Conservation (phyloP, 2,113 vertebrate genomes). For the Saccopteryx bilineata region DNA sequence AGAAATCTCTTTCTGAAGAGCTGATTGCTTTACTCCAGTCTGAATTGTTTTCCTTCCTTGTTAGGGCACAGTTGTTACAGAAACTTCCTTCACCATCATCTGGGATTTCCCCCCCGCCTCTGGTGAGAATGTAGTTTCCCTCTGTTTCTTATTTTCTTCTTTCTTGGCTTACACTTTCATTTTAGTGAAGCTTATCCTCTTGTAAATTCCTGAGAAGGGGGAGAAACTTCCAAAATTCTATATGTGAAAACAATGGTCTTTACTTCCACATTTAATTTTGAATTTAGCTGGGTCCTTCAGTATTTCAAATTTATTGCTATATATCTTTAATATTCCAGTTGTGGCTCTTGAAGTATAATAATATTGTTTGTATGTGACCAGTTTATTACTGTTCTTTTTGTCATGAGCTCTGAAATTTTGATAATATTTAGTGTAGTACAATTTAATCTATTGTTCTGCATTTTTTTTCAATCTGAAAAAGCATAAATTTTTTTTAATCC, state of each 20-base stretch:
- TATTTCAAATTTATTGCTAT: slow-evolving; percentile 3
- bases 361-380: background rate
- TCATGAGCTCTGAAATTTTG: background rate
- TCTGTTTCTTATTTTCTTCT: background rate
- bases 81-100: background rate
- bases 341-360: background rate
- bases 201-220: background rate
- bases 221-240: background rate
- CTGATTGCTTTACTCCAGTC: background rate
- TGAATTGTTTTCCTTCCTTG: background rate
- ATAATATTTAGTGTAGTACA: background rate
- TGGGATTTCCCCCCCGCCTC: background rate
- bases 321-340: background rate
- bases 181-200: background rate
- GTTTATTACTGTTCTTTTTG: background rate
- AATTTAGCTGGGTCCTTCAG: background rate
- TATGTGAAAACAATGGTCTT: background rate
- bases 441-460: background rate
- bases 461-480: background rate
- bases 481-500: background rate
- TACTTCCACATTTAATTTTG: background rate
- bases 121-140: background rate
- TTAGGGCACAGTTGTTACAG: background rate
- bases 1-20: slow-evolving; percentile 3
- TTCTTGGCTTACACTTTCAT: background rate